Base-by-base conservation (phyloP, 1,140 invertebrate species). In the Tigriopus japonicus region DNA sequence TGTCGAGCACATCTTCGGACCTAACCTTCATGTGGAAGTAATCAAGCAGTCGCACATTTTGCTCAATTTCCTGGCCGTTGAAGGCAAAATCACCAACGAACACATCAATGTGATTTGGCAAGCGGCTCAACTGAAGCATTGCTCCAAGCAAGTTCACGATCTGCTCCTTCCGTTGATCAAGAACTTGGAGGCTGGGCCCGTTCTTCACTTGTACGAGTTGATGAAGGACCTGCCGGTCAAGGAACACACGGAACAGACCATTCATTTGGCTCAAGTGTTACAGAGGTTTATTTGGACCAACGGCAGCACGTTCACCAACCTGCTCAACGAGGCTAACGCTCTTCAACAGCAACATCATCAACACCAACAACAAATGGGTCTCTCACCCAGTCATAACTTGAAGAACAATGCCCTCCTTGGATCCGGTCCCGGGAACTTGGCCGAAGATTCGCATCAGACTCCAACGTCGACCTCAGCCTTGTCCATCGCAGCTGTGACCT, bases 31-130 rank as follows among this genome's bases (percentile, higher is more conserved):
- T 74, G 88, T 93, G 40, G 90, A 94, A 76, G 83, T 89, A 14
- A 87, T 95, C 35, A 95, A 95, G 71, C 89, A 93, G 67, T 90
- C 88, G 65, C 90, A 93, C 69, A 84, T 92, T 64, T 84, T 94
- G 52, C 73, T 94, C 12, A 92, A 88, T 68, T 92, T 94, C 69
- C 72, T 95, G 21, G 90, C 90, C 0, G 84, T 90, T 71, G 88
- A 94, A 70, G 84, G 85, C 42, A 80, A 87, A 60, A 84, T 96
- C 15, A 90, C 85, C 0, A 83, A 86, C 52, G 86, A 89, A 62
- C 87, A 96, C 67, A 82, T 95, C 63, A 87, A 94, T 69, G 81
- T 86, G 24, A 90, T 96, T 51, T 95, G 90, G 90, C 82, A 84
- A 67, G 86, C 90, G 9, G 86, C 87, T 3, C 89, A 94, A 70